Base-by-base conservation (phyloP, 1,140 invertebrate species). In the Pogonus chalceus region DNA sequence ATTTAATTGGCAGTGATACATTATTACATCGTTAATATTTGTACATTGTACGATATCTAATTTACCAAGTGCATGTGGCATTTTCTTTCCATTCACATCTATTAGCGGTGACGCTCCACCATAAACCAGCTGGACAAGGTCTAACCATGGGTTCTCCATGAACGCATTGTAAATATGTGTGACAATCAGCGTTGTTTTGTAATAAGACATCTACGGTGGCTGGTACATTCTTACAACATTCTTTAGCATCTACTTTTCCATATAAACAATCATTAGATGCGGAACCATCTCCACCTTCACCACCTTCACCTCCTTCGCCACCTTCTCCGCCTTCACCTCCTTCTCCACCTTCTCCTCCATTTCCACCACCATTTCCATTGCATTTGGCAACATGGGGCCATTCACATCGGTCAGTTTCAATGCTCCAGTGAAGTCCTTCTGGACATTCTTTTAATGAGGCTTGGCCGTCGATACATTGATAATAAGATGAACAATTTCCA, bases 351-450 rank as follows among this genome's bases (percentile, higher is more conserved):
- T 12, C 37, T 4, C 3, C 18, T 12, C 9, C 18, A 43, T 43
- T 18, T 7, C 9, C 37, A 10, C 7, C 4, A 43, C 7, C 3
- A 4, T 7, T 14, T 31, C 4, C 14, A n/a, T 53, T 35, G 51
- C 66, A 68, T 20, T 65, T 56, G 0, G 66, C 63, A 2, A 66
- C 49, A 20, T 58, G 60, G 2, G 66, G 63, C 54, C 68, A 68
- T 23, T 68, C 66, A 31, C 66, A 68, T 2, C 64, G 65, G 0
- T 53, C 53, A 0, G 54, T 35, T 0, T 58, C 48, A 2, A 48
- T 35, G 57, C 62, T 65, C n/a, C 66, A 68, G 47, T 68, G 66
- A 35, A 66, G 51, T 1, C 66, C 66, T 14, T 12, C 16, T 3
- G 66, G 66, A 49, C 66, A 68, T 48, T 62, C 55, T 60, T 66